Evolutionary conservation across 1,140 invertebrate species (phyloP), one percentile per base, ranked within the genome.

Genomic region (Bicyclus anynana): DNA sequence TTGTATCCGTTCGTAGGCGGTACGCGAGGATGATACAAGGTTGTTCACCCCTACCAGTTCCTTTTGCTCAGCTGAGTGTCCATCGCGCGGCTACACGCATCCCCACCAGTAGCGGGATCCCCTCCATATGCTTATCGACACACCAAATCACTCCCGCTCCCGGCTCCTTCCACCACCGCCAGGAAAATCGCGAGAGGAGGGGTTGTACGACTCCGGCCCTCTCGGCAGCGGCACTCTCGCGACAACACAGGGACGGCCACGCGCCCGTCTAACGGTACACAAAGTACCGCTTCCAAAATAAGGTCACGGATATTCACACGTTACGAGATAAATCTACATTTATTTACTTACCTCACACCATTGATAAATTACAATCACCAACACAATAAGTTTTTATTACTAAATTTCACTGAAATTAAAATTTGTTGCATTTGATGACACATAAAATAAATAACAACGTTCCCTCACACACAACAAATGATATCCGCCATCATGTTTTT

Each of bases 41-140:
- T 86, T 84, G 74, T 87, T 87, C 74, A 87, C 87, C 87, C 87
- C 87, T 87, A 87, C 87, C 84, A 81, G 74, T 79, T 80, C 73
- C 76, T 77, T 72, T 79, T 74, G 71, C 75, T 69, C 76, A 72
- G 73, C 68, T 72, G 71, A 77, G 72, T 80, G 78, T 82, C 77
- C 84, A 88, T 81, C 81, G 78, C 69, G 65, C 69, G 69, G 66
- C 74, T 68, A 75, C 68, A 80, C 84, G 84, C 85, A 89, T 87
- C 87, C 84, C 85, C 87, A 89, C 87, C 87, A 86, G 83, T 72
- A 67, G 75, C 72, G 77, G 77, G 83, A 88, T 87, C 85, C 87
- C 87, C 87, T 88, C 84, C 85, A 88, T 85, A 72, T 83, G 70
- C 79, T 74, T 73, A 59, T 17, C 61, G 56, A 74, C 67, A 65